These are phyloP conservation scores for Tetranychus truncatus DNA, from an alignment of 2,888 invertebrate genomes.

Conservation along the genomic window DNA sequence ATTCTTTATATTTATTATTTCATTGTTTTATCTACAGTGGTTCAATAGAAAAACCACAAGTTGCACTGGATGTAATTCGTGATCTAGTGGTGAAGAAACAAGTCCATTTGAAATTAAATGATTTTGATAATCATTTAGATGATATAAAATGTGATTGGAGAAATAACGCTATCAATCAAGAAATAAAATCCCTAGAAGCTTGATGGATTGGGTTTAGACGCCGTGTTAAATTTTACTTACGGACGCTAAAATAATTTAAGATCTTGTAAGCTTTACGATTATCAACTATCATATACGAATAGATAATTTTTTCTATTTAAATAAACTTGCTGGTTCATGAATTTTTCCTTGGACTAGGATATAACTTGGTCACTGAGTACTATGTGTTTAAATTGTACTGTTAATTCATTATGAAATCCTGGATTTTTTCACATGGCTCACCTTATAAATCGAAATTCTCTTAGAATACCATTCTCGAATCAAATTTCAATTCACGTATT, in stretches of 20 bases:
- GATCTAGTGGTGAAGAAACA: conserved; percentile 28
- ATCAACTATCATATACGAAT: too few relatives aligned
- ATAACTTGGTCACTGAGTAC: background rate
- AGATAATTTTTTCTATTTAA: too few relatives aligned
- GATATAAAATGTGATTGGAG: conserved; percentile 73
- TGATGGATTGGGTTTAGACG: background rate
- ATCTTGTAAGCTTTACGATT: too few relatives aligned
- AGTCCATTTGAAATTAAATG: conserved; percentile 43
- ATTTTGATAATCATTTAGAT: conserved; percentile 93
- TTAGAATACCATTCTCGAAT: too few relatives aligned
- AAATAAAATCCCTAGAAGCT: background rate
- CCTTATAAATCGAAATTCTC: too few relatives aligned
- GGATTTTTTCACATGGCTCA: too few relatives aligned
- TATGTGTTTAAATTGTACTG: background rate
- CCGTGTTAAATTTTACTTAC: too few relatives aligned
- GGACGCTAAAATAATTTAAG: too few relatives aligned
- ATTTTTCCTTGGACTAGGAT: background rate
- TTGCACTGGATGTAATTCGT: conserved; percentile 53
- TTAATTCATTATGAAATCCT: too few relatives aligned
- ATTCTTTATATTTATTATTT: background rate
- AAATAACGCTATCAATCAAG: conserved; percentile 38
- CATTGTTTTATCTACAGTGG: background rate
- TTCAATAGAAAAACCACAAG: conserved; percentile 33
- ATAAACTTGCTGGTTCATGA: too few relatives aligned
- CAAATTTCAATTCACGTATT: too few relatives aligned